Evolutionary conservation across 1,140 invertebrate genomes (phyloP).

Genomic region (Zaprionus gabonicus): DNA sequence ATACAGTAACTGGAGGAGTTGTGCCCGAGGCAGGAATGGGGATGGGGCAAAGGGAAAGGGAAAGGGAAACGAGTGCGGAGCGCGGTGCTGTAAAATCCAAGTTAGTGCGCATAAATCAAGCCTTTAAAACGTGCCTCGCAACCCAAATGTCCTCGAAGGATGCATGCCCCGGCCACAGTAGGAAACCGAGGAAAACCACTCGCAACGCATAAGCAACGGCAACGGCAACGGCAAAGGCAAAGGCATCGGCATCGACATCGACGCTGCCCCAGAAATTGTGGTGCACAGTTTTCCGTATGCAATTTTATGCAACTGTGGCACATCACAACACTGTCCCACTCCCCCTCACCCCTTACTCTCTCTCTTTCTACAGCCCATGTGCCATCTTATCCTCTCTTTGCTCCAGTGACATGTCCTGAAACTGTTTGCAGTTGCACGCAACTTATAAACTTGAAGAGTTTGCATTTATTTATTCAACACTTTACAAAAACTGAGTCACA

Average conservation of each 20-base stretch:
- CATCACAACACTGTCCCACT: conserved; percentile 38
- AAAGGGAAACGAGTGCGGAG: conserved; percentile 27
- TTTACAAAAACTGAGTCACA: conserved; percentile 56
- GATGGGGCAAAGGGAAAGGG: not conserved
- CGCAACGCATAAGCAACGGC: conserved; percentile 35
- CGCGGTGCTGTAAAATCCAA: conserved; percentile 72
- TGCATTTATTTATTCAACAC: conserved; percentile 78
- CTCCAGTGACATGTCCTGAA: conserved; percentile 45
- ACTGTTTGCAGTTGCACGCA: conserved; percentile 81
- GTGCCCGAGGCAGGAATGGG: not conserved
- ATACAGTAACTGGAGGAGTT: not conserved
- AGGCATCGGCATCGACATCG: conserved; percentile 49
- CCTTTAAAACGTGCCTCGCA: conserved; percentile 84
- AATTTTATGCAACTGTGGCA: conserved; percentile 82
- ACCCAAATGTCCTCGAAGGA: conserved; percentile 81
- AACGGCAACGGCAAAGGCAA: conserved; percentile 35
- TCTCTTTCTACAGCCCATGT: conserved; percentile 5
- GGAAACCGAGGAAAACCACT: conserved; percentile 32
- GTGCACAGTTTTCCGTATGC: conserved; percentile 73
- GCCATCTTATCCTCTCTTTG: conserved; percentile 9
- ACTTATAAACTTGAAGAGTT: conserved; percentile 82
- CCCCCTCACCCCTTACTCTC: not conserved
- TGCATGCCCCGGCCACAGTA: conserved; percentile 28
- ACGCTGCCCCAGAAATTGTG: conserved; percentile 69
- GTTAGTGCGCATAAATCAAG: conserved; percentile 84